Base-by-base conservation (phyloP, 1,140 invertebrate genomes). In the Nebria ingens region DNA sequence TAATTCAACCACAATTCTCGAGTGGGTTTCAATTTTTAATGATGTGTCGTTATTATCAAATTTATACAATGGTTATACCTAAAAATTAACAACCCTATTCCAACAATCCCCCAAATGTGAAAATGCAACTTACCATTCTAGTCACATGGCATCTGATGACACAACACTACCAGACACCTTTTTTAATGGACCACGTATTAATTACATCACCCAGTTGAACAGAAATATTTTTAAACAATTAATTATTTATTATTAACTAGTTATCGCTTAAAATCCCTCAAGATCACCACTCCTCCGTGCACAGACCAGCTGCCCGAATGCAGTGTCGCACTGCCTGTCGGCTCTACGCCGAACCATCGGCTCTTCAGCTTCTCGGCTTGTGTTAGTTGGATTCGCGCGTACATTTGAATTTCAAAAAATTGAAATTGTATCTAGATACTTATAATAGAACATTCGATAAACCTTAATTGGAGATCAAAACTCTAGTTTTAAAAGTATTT, bases 261-360 rank as follows among this genome's bases (percentile, higher is more conserved):
- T 11, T 45, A n/a, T 45, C 17, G 15, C 40, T 45, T 12, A 45
- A 45, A 45, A 45, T 17, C 17, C 6, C 17, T 12, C 40, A 45
- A n/a, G n/a, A n/a, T n/a, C 40, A 45, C 40, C 40, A 45, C 40
- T 45, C 40, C 40, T 45, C 40, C 40, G 40, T 45, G 40, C 9
- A 45, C 40, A 45, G 6, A 12, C 40, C 40, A 45, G 40, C 40
- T 45, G 40, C 40, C 40, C 17, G 15, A 45, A 45, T 45, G 40
- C 17, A 17, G 4, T 17, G 17, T 9, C 25, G 40, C 40, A 45
- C 40, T 45, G 40, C 40, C 40, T 45, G 15, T 9, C 17, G 40
- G 9, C 15, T 12, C 4, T 6, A 29, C 13, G 13, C 13, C 25
- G 13, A 29, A 29, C 25, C 13, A 29, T 29, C 13, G 25, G 4